Evolutionary conservation across 2,113 vertebrate genomes (phyloP).

Genomic region (Osmerus mordax): DNA sequence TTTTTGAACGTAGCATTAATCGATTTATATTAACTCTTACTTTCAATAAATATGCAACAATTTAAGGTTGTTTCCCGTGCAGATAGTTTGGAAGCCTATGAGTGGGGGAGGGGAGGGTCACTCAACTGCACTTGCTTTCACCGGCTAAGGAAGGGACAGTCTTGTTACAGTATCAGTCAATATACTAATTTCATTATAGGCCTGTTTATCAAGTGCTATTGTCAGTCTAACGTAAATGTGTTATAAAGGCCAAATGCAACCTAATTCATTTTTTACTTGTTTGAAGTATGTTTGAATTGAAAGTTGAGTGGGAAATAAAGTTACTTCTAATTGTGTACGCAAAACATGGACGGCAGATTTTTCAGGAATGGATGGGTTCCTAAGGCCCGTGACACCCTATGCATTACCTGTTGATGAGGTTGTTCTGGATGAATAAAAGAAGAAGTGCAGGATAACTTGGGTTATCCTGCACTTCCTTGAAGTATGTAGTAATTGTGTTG

Average conservation of each 20-base stretch:
- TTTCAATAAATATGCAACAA: not conserved
- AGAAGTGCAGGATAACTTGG: no score
- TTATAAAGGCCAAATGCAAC: not conserved
- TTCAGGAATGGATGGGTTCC: not conserved
- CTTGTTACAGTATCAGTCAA: constrained; percentile 54
- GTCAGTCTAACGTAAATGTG: not conserved
- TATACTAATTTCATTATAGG: not conserved
- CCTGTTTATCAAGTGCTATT: no score
- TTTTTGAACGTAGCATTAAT: no score
- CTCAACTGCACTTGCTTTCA: constrained; percentile 47
- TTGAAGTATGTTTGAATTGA: not conserved
- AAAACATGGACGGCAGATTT: not conserved
- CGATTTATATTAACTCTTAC: no score
- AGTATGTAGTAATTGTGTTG: no score
- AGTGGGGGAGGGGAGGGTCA: constrained; percentile 54
- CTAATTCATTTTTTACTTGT: not conserved
- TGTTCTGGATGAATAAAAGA: not conserved
- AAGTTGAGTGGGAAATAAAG: not conserved
- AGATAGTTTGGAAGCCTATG: constrained; percentile 40
- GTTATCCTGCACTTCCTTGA: no score
- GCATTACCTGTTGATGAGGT: constrained; percentile 16
- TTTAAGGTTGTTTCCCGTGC: constrained; percentile 20
- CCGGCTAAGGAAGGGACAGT: constrained; percentile 37
- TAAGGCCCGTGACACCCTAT: not conserved
- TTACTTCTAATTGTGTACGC: not conserved